Conservation (phyloP, 2,113 vertebrate species). For the Reinhardtius hippoglossoides region DNA sequence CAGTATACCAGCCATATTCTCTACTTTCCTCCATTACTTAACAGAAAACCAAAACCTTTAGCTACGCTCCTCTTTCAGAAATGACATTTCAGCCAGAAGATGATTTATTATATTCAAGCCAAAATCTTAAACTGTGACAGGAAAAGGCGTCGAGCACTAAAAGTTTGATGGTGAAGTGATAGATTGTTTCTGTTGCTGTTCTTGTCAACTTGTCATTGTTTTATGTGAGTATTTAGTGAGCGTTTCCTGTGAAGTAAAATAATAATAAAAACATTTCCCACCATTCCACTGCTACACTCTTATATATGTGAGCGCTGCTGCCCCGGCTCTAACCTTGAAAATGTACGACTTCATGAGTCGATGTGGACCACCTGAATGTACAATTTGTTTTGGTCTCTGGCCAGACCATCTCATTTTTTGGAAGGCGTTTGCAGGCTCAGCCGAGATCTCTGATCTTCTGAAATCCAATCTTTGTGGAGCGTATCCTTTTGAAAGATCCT, state of each 20-base stretch:
- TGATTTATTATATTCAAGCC: conserved; percentile 4
- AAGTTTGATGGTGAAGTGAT: background rate
- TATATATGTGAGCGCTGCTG: background rate
- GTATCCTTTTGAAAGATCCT: conserved; percentile 2
- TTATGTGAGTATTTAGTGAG: background rate
- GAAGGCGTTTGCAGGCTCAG: conserved; percentile 7
- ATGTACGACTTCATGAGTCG: background rate
- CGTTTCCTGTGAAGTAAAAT: background rate
- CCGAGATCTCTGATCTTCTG: background rate
- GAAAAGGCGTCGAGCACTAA: background rate
- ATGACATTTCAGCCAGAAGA: background rate
- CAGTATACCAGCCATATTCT: background rate
- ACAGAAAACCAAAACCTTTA: conserved; percentile 14
- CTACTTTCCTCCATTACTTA: conserved; percentile 6
- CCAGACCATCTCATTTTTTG: background rate
- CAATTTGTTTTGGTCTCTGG: conserved; percentile 14
- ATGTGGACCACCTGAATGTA: conserved; percentile 1
- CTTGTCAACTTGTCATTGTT: background rate
- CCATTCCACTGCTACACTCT: background rate
- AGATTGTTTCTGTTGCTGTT: background rate
- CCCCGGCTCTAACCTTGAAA: background rate
- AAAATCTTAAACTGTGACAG: conserved; percentile 4
- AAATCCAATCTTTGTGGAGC: conserved; percentile 4
- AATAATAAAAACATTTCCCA: background rate
- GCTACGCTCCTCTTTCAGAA: background rate